Percentiles rank a stretch among this genome's conserved stretches.
These are phyloP conservation scores for Psilanteris sp. DNA, from an alignment of 1,140 invertebrate species.

Conservation along the genomic window DNA sequence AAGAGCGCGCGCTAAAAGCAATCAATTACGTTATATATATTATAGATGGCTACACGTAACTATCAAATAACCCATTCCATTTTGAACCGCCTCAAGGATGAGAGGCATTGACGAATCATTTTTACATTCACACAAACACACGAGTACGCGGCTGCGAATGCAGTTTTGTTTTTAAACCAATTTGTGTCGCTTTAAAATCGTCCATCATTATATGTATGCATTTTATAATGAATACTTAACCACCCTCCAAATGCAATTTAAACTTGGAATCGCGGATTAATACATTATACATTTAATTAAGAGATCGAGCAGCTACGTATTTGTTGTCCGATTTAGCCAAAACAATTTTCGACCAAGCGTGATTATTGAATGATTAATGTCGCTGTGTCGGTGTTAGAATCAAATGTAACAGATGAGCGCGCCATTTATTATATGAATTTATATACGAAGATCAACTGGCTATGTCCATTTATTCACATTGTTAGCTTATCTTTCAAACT, in stretches of 20 bases:
- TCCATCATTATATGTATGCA: too few species aligned
- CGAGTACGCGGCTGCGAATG: too few species aligned
- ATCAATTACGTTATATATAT: constrained; percentile 30
- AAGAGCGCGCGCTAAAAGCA: constrained; percentile 19
- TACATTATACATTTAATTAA: too few species aligned
- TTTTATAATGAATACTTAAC: too few species aligned
- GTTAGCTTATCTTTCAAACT: constrained; percentile 46
- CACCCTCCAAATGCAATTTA: too few species aligned
- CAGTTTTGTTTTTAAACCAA: too few species aligned
- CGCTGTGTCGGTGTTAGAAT: background rate
- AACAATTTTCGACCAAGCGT: constrained; percentile 2
- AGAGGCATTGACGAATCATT: too few species aligned
- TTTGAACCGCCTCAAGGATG: too few species aligned
- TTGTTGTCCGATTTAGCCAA: background rate
- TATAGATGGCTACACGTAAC: constrained; percentile 5
- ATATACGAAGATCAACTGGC: constrained; percentile 32
- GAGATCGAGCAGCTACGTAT: too few species aligned
- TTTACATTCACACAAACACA: too few species aligned
- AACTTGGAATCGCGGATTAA: too few species aligned
- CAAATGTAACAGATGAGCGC: constrained; percentile 23
- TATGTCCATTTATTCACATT: constrained; percentile 40
- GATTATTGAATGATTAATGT: constrained; percentile 32
- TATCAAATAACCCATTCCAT: constrained; percentile 21
- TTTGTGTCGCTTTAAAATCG: too few species aligned
- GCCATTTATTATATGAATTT: constrained; percentile 46